Evolutionary conservation across 2,797 vertebrate species (phyloP).

Genomic region (Brachymystax lenok): DNA sequence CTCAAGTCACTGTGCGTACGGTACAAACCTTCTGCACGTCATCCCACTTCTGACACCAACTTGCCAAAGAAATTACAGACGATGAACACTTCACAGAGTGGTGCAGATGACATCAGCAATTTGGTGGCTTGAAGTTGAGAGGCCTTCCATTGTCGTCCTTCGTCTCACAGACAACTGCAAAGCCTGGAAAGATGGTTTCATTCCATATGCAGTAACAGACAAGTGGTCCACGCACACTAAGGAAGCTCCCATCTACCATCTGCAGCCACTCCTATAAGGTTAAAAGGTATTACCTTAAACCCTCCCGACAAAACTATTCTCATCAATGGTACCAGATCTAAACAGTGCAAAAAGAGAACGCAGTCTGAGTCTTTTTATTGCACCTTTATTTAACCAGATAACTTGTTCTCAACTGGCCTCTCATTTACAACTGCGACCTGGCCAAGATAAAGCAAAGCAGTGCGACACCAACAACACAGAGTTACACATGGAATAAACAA

Average conservation of each 20-base stretch:
- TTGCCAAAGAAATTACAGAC: not conserved
- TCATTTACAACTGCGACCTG: too few relatives aligned
- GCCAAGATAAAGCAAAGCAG: too few relatives aligned
- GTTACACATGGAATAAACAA: too few relatives aligned
- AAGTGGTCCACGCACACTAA: not conserved
- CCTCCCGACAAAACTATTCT: not conserved
- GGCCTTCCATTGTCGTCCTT: not conserved
- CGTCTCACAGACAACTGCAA: conserved; percentile 1
- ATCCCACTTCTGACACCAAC: not conserved
- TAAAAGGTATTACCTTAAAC: not conserved
- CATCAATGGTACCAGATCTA: too few relatives aligned
- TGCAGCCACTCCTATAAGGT: not conserved
- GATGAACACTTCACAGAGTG: not conserved
- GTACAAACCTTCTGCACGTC: not conserved
- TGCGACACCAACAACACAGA: too few relatives aligned
- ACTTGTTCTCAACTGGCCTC: too few relatives aligned
- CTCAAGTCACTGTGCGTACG: not conserved
- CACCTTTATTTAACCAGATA: too few relatives aligned
- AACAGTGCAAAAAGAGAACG: not conserved
- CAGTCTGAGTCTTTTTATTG: not conserved
- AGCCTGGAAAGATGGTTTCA: not conserved
- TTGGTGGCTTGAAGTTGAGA: not conserved
- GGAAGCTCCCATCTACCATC: not conserved
- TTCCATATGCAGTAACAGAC: not conserved
- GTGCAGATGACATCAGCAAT: not conserved